Conservation (phyloP, 2,888 invertebrate species). For the Dryobota labecula region DNA sequence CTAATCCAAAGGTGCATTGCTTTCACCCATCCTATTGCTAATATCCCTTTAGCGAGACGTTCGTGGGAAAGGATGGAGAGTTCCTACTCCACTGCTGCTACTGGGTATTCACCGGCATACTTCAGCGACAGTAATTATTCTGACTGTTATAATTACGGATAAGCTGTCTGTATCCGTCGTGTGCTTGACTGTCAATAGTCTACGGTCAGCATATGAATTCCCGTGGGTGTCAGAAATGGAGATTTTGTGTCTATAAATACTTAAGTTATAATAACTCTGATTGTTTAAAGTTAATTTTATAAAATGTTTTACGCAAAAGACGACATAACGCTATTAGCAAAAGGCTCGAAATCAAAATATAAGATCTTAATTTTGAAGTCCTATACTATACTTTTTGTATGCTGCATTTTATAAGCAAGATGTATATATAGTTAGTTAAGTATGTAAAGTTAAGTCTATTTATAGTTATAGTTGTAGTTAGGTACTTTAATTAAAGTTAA, state of each 20-base stretch:
- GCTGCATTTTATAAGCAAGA: neutral
- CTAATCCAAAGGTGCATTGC: conserved; percentile 7
- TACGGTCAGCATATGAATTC: conserved; percentile 13
- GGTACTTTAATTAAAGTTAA: too few species aligned
- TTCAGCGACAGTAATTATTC: conserved; percentile 55
- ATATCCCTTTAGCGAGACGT: conserved; percentile 27
- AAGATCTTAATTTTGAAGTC: neutral
- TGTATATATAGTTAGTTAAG: too few species aligned
- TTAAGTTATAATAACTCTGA: neutral
- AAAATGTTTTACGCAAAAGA: neutral
- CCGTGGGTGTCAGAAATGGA: neutral
- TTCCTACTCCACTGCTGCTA: conserved; percentile 44
- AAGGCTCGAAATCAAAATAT: neutral
- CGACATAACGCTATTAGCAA: too few species aligned
- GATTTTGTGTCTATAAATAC: neutral
- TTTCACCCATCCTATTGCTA: conserved; percentile 29
- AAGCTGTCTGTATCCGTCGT: conserved; percentile 42
- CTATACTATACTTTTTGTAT: neutral
- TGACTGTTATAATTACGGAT: conserved; percentile 56
- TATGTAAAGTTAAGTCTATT: too few species aligned
- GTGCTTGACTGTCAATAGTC: conserved; percentile 16
- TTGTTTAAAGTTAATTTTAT: neutral
- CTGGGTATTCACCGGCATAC: conserved; percentile 43
- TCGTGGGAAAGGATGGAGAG: conserved; percentile 61
- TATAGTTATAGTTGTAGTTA: too few species aligned